Evolutionary conservation across 2,888 invertebrate species (phyloP).

Genomic region (Balanococcus diminutus): DNA sequence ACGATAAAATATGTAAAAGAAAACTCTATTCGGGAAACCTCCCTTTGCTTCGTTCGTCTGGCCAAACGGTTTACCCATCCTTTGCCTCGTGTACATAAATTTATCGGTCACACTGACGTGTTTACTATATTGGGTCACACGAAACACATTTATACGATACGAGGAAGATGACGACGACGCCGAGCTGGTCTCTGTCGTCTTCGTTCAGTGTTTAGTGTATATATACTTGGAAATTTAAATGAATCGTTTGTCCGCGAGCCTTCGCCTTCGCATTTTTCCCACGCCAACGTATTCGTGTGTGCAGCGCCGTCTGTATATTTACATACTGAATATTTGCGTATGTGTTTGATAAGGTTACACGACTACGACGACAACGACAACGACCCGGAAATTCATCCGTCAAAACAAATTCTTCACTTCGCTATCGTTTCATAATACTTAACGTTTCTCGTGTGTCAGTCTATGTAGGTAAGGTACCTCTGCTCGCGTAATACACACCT

Average conservation of each 20-base stretch:
- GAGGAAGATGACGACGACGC: background rate
- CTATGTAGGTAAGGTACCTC: background rate
- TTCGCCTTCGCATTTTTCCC: background rate
- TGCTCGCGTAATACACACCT: background rate
- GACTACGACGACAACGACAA: background rate
- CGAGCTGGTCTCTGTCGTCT: no score
- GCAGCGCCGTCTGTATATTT: background rate
- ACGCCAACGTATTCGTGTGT: background rate
- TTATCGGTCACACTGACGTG: background rate
- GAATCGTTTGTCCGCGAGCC: background rate
- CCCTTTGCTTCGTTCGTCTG: no score
- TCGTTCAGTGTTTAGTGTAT: background rate
- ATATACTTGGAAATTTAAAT: background rate
- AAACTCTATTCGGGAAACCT: no score
- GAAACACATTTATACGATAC: background rate
- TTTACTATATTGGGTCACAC: background rate
- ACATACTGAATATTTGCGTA: background rate
- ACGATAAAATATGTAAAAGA: no score
- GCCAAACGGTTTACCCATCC: no score
- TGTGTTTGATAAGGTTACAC: background rate
- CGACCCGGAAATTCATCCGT: constrained; percentile 19
- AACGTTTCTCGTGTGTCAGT: background rate
- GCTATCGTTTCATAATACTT: constrained; percentile 14
- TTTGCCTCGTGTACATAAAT: background rate
- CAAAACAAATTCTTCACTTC: constrained; percentile 16